Conservation (phyloP, 2,113 vertebrate species). For the Bubalus kerabau region DNA sequence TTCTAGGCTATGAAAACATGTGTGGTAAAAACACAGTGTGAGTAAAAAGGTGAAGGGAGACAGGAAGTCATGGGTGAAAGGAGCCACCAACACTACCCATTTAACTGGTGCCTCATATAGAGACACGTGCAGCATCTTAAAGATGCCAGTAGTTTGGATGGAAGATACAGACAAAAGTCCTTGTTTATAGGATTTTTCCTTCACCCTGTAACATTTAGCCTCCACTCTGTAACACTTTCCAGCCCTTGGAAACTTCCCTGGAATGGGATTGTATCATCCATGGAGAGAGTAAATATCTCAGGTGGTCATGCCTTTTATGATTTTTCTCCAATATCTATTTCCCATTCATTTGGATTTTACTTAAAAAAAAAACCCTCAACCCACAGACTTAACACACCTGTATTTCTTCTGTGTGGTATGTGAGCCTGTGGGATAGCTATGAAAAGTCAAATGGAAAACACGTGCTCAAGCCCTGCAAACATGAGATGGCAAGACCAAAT, state of each 20-base stretch:
- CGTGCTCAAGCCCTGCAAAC: neutral
- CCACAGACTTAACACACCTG: neutral
- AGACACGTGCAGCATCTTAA: neutral
- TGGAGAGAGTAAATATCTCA: neutral
- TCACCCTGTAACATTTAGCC: neutral
- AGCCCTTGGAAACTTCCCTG: neutral
- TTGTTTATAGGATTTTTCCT: neutral
- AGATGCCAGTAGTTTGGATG: neutral
- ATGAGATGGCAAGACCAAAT: neutral
- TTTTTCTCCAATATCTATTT: constrained; percentile 9
- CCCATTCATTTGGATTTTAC: constrained; percentile 20
- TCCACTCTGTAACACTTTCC: neutral
- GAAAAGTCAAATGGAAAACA: constrained; percentile 62
- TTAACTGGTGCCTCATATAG: neutral
- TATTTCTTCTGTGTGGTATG: constrained; percentile 3
- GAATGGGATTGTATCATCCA: neutral
- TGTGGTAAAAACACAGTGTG: neutral
- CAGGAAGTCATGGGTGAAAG: neutral
- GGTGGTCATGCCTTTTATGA: constrained; percentile 21
- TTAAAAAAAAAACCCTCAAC: neutral
- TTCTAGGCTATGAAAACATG: neutral
- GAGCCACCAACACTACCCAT: neutral
- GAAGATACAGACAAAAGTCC: neutral
- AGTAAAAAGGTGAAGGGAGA: neutral
- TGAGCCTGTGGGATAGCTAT: constrained; percentile 10